Base-by-base conservation (phyloP, 2,113 vertebrate genomes). In the Genyomyrus donnyi region DNA sequence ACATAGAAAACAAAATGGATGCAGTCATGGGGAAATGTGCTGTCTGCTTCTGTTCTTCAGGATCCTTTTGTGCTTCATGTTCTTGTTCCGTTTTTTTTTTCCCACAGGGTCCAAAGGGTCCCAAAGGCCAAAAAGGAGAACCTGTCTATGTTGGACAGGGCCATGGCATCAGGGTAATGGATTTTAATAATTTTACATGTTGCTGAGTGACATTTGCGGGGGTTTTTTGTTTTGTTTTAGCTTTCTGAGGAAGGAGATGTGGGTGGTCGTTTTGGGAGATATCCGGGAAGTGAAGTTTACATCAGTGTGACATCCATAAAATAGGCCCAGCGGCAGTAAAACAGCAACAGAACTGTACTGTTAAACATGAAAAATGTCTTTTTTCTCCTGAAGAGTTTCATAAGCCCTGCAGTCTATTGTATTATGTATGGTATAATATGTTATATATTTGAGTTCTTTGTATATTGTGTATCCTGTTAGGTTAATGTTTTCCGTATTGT, bases 101-200 rank as follows among this genome's bases (percentile, higher is more conserved):
- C 90, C 1, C 27, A 85, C 88, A 97, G 96, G 96, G 96, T 56
- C 91, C 1, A 84, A 92, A 92, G 92, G 96, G 96, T 80, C 92
- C 49, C 0, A 97, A 97, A 93, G 96, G 96, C 31, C 89, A 92
- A 50, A 97, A 97, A 93, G 96, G 96, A 88, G 96, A 97, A 89
- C 94, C 96, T 88, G 90, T 90, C 80, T 88, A 94, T 93, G 83
- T 89, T 7, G 77, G 89, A 85, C 10, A 11, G 1, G 35, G 52
- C 90, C 91, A 91, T 31, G 88, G 66, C 90, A 91, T 95, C 62
- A 95, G 89, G 80, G 89, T 89, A 89, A 89, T 70, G 15, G 10
- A 17, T 21, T 31, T 53, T 52, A 52, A 10, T 53, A 53, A 19
- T 15, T 87, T 31, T 87, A 21, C 11, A 50, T 5, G 13, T 87